These are phyloP conservation scores for Onychostoma macrolepis DNA, from an alignment of 2,113 vertebrate species.

Conservation along the genomic window DNA sequence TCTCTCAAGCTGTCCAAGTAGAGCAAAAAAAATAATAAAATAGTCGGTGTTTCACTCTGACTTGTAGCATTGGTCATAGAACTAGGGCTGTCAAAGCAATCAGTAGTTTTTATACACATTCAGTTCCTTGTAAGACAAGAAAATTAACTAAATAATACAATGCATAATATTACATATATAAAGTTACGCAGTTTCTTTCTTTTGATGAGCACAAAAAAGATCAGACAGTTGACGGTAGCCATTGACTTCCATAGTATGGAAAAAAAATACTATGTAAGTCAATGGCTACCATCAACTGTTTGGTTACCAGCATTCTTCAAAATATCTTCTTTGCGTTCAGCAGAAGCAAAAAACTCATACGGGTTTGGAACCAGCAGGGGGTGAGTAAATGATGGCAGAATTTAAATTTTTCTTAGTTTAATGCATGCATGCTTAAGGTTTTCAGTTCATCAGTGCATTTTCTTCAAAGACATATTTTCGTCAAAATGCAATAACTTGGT, in stretches of 20 bases:
- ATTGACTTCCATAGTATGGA: no score
- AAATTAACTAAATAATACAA: neutral
- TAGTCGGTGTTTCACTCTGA: neutral
- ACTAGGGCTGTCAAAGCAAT: slow-evolving; percentile 34
- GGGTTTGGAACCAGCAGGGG: neutral
- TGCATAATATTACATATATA: neutral
- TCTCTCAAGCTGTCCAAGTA: slow-evolving; percentile 32
- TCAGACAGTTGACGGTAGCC: no score
- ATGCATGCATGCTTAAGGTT: neutral
- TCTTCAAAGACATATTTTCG: neutral
- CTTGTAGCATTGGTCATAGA: neutral
- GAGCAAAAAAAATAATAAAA: neutral
- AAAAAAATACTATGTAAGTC: no score
- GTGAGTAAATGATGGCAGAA: neutral
- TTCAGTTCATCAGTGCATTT: neutral
- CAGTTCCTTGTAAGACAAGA: neutral
- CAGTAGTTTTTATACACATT: neutral
- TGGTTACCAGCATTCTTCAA: no score
- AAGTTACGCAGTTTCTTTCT: neutral
- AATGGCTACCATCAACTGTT: no score
- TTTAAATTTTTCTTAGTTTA: neutral
- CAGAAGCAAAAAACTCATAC: no score
- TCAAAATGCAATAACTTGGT: neutral
- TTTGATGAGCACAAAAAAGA: no score
- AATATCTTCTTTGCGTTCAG: no score